Evolutionary conservation across 2,888 invertebrate genomes (phyloP), one percentile per base, ranked within the genome.

Genomic region (Eristalinus aeneus): DNA sequence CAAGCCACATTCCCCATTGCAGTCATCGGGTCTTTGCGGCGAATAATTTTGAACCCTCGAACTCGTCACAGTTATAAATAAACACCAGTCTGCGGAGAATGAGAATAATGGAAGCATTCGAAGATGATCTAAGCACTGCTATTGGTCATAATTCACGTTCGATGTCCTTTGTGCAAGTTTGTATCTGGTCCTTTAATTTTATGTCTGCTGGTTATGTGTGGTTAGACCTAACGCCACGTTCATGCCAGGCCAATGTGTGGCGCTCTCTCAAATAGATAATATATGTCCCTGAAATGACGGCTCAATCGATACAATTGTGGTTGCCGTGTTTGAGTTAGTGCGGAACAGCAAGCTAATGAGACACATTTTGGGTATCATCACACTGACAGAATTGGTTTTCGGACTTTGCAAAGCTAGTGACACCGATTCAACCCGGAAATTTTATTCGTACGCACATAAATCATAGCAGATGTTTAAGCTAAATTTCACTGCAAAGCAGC

Each of bases 221-320:
- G 58, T 39, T 68, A 32, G 32, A 46, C 61, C 36, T 53, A 69
- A n/a, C 46, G 16, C 46, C 16, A 32, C 58, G 36, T 5, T 36
- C 46, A 65, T 20, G 23, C 53, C 46, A 27, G 60, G 67, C 72
- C 23, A 56, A 56, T 20, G 56, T 58, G 22, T n/a, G 16, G 60
- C 36, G 31, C 60, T 34, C 73, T 69, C 71, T 69, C 71, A 69
- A 71, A 80, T 68, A 76, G 72, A 85, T 80, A 76, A 80, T 72
- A 63, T 67, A 58, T 81, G 85, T 80, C 81, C 80, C 74, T 80
- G 80, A 80, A 84, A 75, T 65, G 56, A 39, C 34, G 39, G 20
- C 71, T 71, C 73, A 60, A 81, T 85, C 85, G 85, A 85, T 85
- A 85, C 72, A 81, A 85, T 61, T 76, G 76, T 80, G 56, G 71